These are phyloP conservation scores for Dendroctonus ponderosae DNA, from an alignment of 1,140 invertebrate species.

Conservation along the genomic window DNA sequence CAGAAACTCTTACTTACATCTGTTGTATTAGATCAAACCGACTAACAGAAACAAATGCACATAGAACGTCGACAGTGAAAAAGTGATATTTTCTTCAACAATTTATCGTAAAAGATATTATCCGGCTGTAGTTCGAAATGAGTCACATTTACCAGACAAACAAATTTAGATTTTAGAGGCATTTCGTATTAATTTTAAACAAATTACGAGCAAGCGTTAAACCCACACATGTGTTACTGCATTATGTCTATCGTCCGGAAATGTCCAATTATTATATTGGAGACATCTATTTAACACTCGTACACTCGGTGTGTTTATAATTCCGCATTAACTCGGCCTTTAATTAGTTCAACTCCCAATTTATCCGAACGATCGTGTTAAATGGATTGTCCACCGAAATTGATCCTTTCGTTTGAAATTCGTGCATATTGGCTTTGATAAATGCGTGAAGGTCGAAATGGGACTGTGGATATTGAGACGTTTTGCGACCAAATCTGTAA, in stretches of 20 bases:
- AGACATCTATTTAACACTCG: constrained; percentile 35
- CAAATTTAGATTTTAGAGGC: constrained; percentile 31
- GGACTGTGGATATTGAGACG: no score
- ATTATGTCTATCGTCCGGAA: constrained; percentile 35
- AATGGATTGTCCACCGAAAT: constrained; percentile 12
- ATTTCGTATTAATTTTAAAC: constrained; percentile 34
- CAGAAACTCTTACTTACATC: no score
- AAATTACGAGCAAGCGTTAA: constrained; percentile 29
- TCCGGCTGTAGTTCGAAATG: no score
- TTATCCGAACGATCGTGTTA: constrained; percentile 22
- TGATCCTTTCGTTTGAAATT: not conserved
- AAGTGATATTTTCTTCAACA: no score
- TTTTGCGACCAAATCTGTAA: no score
- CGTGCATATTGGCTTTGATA: no score
- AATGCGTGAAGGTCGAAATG: no score
- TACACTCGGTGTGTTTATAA: constrained; percentile 25
- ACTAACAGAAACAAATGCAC: no score
- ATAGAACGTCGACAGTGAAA: no score
- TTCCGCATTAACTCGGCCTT: constrained; percentile 16
- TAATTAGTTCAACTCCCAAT: constrained; percentile 31
- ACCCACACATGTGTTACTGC: constrained; percentile 29
- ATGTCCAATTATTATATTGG: constrained; percentile 37
- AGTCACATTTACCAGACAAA: constrained; percentile 1
- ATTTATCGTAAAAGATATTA: no score
- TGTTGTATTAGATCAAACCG: no score